A percentile compares a stretch with the other conserved stretches of the same genome.
These are phyloP conservation scores for Hippopotamus amphibius DNA, from an alignment of 2,113 vertebrate species.

Conservation along the genomic window DNA sequence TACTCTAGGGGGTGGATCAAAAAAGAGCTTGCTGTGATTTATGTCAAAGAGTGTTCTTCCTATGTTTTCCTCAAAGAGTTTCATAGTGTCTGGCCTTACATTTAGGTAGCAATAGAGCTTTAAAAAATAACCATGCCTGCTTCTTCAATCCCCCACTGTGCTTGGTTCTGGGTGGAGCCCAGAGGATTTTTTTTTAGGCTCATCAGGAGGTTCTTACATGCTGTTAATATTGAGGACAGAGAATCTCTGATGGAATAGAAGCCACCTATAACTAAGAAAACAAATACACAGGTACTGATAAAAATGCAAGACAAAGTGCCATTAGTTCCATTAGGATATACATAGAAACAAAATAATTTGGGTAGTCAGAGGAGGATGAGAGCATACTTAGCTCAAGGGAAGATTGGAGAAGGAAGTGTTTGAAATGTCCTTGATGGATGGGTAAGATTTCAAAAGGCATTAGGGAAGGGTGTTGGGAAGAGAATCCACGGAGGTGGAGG, in stretches of 20 bases:
- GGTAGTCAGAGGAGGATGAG: not conserved
- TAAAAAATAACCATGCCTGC: not conserved
- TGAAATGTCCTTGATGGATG: constrained; percentile 10
- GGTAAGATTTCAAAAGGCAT: not conserved
- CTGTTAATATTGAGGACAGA: not conserved
- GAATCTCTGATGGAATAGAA: not conserved
- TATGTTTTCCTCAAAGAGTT: too few species aligned
- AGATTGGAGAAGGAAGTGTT: not conserved
- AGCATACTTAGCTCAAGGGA: not conserved
- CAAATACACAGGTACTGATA: not conserved
- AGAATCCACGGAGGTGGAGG: not conserved
- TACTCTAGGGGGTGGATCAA: too few species aligned
- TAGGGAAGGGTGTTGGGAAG: not conserved
- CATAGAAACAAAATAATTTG: not conserved
- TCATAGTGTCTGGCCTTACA: too few species aligned
- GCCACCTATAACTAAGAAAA: not conserved
- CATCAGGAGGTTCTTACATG: not conserved
- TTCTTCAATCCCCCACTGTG: not conserved
- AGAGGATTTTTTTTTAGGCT: not conserved
- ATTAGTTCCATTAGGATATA: not conserved
- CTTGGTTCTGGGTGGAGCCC: not conserved
- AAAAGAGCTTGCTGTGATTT: too few species aligned
- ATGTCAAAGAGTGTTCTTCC: too few species aligned
- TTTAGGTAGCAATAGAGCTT: not conserved
- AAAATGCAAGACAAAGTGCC: not conserved